A percentile compares a stretch with the other conserved stretches of the same genome.
Conservation (phyloP, 2,113 vertebrate genomes). For the Macrotus californicus region DNA sequence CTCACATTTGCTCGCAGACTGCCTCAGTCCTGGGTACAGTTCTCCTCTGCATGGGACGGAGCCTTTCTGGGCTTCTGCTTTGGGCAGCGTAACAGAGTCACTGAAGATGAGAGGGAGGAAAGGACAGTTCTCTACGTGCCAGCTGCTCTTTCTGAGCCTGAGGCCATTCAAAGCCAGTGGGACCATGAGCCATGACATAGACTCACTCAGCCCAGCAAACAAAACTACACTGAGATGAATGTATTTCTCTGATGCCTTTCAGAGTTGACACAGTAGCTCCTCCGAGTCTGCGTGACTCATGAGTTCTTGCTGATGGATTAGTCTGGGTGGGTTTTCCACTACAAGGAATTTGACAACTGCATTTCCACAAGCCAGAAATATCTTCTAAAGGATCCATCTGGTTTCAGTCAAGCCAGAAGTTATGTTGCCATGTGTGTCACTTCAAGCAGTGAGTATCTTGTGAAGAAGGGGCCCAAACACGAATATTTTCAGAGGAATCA, state of each 20-base stretch:
- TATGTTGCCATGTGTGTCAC: not conserved
- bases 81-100: not conserved
- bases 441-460: not conserved
- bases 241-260: conserved; percentile 53
- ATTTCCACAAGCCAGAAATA: not conserved
- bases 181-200: not conserved
- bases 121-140: not conserved
- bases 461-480: not conserved
- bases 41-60: not conserved
- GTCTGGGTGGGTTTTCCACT: not conserved
- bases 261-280: conserved; percentile 33
- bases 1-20: not conserved
- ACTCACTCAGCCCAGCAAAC: conserved; percentile 20
- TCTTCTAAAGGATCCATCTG: not conserved
- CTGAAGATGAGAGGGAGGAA: conserved; percentile 1
- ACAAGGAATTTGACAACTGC: not conserved
- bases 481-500: not conserved
- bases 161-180: conserved; percentile 33
- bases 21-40: not conserved
- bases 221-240: conserved; percentile 13
- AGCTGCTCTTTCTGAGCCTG: conserved; percentile 24
- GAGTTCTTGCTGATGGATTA: not conserved
- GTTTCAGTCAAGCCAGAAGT: not conserved
- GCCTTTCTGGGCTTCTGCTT: not conserved
- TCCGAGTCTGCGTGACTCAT: not conserved